Evolutionary conservation across 2,113 vertebrate species (phyloP), one percentile per base, ranked within the genome.

Genomic region (Cebus imitator): DNA sequence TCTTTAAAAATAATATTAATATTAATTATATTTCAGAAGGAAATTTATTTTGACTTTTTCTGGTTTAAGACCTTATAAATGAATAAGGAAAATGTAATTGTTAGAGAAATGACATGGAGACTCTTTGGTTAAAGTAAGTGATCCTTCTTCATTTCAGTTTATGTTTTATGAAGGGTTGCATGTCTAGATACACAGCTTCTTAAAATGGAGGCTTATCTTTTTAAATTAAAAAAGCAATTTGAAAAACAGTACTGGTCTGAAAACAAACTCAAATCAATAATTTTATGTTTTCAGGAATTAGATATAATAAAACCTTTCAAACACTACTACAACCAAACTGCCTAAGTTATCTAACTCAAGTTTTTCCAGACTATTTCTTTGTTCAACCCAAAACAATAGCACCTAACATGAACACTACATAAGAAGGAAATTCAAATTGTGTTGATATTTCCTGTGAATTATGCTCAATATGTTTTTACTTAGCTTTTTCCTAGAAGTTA

Each of bases 351-450:
- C 18, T 87, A 8, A 92, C 10, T n/a, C 11, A 73, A 6, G 90
- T 93, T 93, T 30, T 25, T 73, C 43, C 16, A 87, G 27, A 72
- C 27, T 92, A 52, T 78, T 88, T 27, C 35, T 86, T 87, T 40
- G 23, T 68, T 91, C 35, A 70, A 87, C 90, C n/a, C 37, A 94
- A 92, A 95, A 80, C 50, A 97, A 55, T 45, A 87, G 52, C 40
- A 52, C 23, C 13, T 5, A 68, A 48, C n/a, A 84, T 45, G 72
- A 91, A 84, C 48, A 61, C 40, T 55, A 40, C 1, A 72, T 66
- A 93, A 86, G 66, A 96, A 95, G 10, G 12, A 96, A 96, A 76
- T 88, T 20, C 89, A 90, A 96, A 88, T 92, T 27, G 18, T 72
- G 1, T 88, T 72, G 75, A 35, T 89, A 94, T 68, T 61, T 21